A percentile compares a stretch with the other conserved stretches of the same genome.
Conservation (phyloP, 2,888 invertebrate genomes). For the Lithodes maja region DNA sequence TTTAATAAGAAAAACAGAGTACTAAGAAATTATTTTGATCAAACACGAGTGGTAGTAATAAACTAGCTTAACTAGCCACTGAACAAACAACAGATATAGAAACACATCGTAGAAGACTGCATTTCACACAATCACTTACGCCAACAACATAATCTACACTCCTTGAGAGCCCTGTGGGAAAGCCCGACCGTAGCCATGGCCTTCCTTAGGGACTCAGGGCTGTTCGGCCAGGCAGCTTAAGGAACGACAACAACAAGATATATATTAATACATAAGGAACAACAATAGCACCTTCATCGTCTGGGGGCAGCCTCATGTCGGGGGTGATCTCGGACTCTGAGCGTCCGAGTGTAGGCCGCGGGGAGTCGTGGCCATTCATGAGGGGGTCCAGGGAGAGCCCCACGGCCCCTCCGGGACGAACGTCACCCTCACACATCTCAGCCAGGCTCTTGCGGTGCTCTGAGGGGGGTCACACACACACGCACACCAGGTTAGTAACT, state of each 20-base stretch:
- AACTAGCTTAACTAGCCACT: too few relatives aligned
- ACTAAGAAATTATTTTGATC: not conserved
- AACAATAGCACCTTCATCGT: constrained; percentile 60
- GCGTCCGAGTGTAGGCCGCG: constrained; percentile 65
- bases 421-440: constrained; percentile 74
- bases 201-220: too few relatives aligned
- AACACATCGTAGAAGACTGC: too few relatives aligned
- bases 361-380: constrained; percentile 68
- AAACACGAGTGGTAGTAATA: not conserved
- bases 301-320: constrained; percentile 67
- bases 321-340: constrained; percentile 70
- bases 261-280: not conserved
- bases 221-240: too few relatives aligned
- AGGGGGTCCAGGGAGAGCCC: constrained; percentile 64
- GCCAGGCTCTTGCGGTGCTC: constrained; percentile 74
- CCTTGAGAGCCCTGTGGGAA: too few relatives aligned
- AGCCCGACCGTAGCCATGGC: too few relatives aligned
- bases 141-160: too few relatives aligned
- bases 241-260: not conserved
- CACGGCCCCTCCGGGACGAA: constrained; percentile 72
- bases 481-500: not conserved
- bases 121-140: too few relatives aligned
- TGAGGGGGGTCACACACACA: constrained; percentile 48
- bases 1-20: not conserved
- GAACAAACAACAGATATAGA: too few relatives aligned